Evolutionary conservation across 92 coral and sea anemone species (phyloP), one percentile per base, ranked within the genome.

Genomic region (Heliopora coerulea): DNA sequence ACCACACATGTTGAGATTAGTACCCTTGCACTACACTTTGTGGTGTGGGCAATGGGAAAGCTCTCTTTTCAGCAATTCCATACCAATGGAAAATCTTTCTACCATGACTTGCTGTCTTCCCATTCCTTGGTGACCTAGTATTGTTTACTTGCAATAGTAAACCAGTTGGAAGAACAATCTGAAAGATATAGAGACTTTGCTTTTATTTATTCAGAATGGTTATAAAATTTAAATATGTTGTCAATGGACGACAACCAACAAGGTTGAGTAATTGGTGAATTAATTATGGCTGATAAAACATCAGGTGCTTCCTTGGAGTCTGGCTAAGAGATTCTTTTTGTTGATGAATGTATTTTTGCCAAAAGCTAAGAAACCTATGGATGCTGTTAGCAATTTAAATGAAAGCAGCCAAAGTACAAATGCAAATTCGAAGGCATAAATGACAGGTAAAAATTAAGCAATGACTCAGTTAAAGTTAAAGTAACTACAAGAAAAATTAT

Each of bases 401-500:
- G 27, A 30, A 31, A 31, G 26, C 21, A 19, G n/a, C 20, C 63
- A 12, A 58, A 58, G 63, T 19, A 21, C 63, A 58, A 33, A 13
- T 11, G 37, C 25, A 11, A 58, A 58, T 58, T 58, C 63, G 1
- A 8, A 58, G 63, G 37, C 63, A 31, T 58, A 19, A 8, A 62
- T 11, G 21, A 12, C 73, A 68, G 49, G 75, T 68, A 49, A 50
- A 44, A 65, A 21, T 30, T 34, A 49, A 34, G 61, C 46, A 24
- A 48, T 68, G 61, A 19, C 61, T 68, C 75, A 34, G 44, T 68
- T 27, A 60, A 68, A 26, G 6, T 68, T 68, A 19, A 50, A 29
- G 49, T 46, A 28, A 23, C 41, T 68, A 2, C 60, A 68, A 68
- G 42, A 2, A 24, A 68, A 68, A 28, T 9, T 49, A 26, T 6